Percentiles rank a stretch among this genome's conserved stretches.
Conservation (phyloP, 1,140 invertebrate genomes). For the Mactra quadrangularis region DNA sequence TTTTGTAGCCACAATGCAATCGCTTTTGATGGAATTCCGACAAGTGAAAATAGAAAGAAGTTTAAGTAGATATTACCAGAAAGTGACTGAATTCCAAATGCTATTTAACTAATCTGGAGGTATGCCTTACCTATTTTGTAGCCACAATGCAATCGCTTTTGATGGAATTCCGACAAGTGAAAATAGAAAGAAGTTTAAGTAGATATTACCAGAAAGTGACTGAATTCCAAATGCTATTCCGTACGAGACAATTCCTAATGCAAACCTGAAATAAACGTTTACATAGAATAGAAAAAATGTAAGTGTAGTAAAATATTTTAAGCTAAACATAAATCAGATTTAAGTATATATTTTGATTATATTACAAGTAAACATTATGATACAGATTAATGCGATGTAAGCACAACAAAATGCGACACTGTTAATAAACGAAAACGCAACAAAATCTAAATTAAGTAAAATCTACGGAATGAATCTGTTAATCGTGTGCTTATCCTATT, state of each 20-base stretch:
- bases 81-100: slow-evolving; percentile 29
- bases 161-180: slow-evolving; percentile 15
- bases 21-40: slow-evolving; percentile 25
- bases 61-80: slow-evolving; percentile 33
- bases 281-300: too few relatives aligned
- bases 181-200: slow-evolving; percentile 19
- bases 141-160: neutral
- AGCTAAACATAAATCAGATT: too few relatives aligned
- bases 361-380: too few relatives aligned
- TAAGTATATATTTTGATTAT: too few relatives aligned
- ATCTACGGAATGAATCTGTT: too few relatives aligned
- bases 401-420: too few relatives aligned
- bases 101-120: too few relatives aligned
- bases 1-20: slow-evolving; percentile 19
- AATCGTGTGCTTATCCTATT: too few relatives aligned
- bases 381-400: too few relatives aligned
- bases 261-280: slow-evolving; percentile 2
- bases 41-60: slow-evolving; percentile 7
- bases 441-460: too few relatives aligned
- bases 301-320: too few relatives aligned
- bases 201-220: slow-evolving; percentile 31
- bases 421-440: neutral
- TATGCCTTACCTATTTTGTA: slow-evolving; percentile 41
- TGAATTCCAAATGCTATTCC: slow-evolving; percentile 20
- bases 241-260: slow-evolving; percentile 26